These are phyloP conservation scores for Salvelinus fontinalis DNA, from an alignment of 2,113 vertebrate genomes.

Conservation along the genomic window DNA sequence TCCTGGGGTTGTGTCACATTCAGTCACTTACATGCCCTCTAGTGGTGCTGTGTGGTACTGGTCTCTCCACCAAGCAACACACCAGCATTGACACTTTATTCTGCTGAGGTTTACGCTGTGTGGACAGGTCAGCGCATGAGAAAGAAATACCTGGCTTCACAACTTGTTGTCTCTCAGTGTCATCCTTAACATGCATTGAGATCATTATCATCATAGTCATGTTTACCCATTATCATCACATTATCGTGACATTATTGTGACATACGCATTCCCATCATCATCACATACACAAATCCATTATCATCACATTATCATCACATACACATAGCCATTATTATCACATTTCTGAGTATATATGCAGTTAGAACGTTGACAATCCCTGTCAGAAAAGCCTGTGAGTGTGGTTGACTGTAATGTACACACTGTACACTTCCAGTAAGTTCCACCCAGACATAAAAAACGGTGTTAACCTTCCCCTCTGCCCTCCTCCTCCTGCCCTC, in stretches of 20 bases:
- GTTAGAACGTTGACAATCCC: not conserved
- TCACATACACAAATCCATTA: too few relatives aligned
- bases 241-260: too few relatives aligned
- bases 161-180: not conserved
- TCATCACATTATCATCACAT: too few relatives aligned
- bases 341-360: not conserved
- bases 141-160: not conserved
- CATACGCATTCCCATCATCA: too few relatives aligned
- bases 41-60: constrained; percentile 30
- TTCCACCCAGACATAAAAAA: not conserved
- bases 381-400: not conserved
- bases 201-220: too few relatives aligned
- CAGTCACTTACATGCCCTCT: constrained; percentile 41
- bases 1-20: constrained; percentile 21
- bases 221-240: too few relatives aligned
- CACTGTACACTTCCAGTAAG: not conserved
- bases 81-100: too few relatives aligned
- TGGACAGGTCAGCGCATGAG: not conserved
- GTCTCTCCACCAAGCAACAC: constrained; percentile 1
- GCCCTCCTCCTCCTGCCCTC: not conserved
- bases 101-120: too few relatives aligned
- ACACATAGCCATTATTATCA: not conserved
- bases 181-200: not conserved
- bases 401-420: not conserved
- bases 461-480: not conserved